These are phyloP conservation scores for Rallus limicola DNA, from an alignment of 2,113 vertebrate genomes.

Conservation along the genomic window DNA sequence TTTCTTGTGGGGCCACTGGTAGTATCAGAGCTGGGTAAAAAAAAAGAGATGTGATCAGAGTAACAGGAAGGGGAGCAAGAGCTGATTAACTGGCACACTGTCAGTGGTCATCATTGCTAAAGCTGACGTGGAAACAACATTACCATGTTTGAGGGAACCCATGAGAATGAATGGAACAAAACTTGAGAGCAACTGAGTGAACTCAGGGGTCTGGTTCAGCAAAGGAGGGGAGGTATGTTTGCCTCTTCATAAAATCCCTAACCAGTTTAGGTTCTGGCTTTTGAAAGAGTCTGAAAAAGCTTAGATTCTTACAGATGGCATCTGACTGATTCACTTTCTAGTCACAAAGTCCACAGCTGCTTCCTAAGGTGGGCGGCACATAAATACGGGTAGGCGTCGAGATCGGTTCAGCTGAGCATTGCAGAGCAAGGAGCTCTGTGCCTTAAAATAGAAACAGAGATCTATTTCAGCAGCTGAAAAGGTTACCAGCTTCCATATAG, in stretches of 20 bases:
- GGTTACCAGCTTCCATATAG: background rate
- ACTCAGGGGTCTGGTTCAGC: background rate
- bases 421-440: background rate
- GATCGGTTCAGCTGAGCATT: conserved; percentile 7
- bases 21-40: background rate
- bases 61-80: background rate
- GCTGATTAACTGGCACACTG: background rate
- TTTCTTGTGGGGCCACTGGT: background rate
- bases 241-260: background rate
- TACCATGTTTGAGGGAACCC: background rate
- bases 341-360: background rate
- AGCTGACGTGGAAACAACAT: background rate
- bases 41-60: background rate
- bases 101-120: background rate
- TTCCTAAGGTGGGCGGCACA: background rate
- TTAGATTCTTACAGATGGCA: background rate
- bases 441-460: conserved; percentile 39
- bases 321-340: background rate
- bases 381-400: background rate
- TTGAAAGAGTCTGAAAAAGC: background rate
- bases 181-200: background rate
- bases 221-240: background rate
- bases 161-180: background rate
- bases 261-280: background rate
- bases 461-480: conserved; percentile 25